Evolutionary conservation across 2,113 vertebrate species (phyloP).

Genomic region (Sinocyclocheilus anshuiensis): DNA sequence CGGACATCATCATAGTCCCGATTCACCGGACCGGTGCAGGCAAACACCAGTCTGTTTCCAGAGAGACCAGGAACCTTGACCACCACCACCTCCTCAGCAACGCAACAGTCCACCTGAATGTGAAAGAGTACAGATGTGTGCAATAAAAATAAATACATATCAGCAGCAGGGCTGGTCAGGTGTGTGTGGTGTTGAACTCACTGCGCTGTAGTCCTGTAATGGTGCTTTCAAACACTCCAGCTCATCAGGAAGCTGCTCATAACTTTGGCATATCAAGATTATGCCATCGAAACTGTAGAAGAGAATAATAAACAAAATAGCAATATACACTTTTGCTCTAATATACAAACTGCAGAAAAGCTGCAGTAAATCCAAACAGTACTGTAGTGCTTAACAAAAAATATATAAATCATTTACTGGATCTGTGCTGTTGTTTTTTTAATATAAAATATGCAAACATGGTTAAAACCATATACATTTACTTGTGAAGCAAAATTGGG

Average conservation of each 20-base stretch:
- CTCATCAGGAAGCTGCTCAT: constrained; percentile 66
- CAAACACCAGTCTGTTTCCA: constrained; percentile 76
- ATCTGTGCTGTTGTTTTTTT: neutral
- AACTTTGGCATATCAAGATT: constrained; percentile 71
- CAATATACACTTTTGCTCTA: neutral
- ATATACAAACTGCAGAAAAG: neutral
- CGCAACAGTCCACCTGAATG: constrained; percentile 71
- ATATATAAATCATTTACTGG: neutral
- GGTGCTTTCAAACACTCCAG: constrained; percentile 71
- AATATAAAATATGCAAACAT: neutral
- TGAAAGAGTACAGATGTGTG: neutral
- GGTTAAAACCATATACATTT: neutral
- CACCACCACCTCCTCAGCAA: constrained; percentile 73
- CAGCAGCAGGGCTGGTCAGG: neutral
- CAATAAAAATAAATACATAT: neutral
- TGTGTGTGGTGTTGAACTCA: constrained; percentile 56
- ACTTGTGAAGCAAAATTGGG: neutral
- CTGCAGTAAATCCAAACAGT: neutral
- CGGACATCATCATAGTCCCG: constrained; percentile 80
- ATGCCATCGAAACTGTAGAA: constrained; percentile 76
- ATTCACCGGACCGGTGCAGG: constrained; percentile 77
- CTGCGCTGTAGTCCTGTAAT: constrained; percentile 74
- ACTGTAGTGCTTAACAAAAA: neutral
- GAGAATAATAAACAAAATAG: neutral
- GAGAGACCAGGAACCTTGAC: constrained; percentile 74